A percentile compares a stretch with the other conserved stretches of the same genome.
phyloP scores from a whole-genome alignment of 2,113 vertebrate genomes.

The Pandion haliaetus region DNA sequence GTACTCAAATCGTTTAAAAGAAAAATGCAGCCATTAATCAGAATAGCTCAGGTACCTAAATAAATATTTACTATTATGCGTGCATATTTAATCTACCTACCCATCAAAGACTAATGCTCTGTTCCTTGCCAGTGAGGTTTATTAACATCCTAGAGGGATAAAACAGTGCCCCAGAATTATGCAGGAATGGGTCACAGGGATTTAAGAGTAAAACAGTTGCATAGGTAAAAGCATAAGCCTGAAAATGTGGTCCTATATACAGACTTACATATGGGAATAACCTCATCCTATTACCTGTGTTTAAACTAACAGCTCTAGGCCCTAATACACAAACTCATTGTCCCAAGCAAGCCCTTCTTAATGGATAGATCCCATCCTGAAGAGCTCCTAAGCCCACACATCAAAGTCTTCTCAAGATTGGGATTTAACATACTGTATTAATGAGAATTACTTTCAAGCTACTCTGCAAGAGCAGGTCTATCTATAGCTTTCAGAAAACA shows the following conservation, averaged over 20 bases:
- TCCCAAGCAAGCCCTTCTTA: neutral
- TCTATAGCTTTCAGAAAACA: neutral
- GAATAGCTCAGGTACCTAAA: slow-evolving; percentile 67
- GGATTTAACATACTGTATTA: slow-evolving; percentile 40
- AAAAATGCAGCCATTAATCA: slow-evolving; percentile 68
- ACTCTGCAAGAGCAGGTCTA: neutral
- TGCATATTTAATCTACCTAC: slow-evolving; percentile 65
- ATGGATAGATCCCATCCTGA: neutral
- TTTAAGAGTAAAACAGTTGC: neutral
- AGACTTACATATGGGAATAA: neutral
- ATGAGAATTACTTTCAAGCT: slow-evolving; percentile 5
- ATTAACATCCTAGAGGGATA: slow-evolving; percentile 39
- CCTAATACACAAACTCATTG: neutral
- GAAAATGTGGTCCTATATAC: slow-evolving; percentile 8
- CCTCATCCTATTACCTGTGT: neutral
- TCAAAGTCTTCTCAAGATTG: neutral
- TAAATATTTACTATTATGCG: slow-evolving; percentile 62
- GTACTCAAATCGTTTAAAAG: slow-evolving; percentile 62
- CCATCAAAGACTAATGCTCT: slow-evolving; percentile 55
- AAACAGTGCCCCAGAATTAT: neutral
- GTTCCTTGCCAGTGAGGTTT: slow-evolving; percentile 40
- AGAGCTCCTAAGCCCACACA: neutral
- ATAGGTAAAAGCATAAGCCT: neutral
- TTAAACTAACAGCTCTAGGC: slow-evolving; percentile 26
- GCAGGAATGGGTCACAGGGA: neutral